Conservation (phyloP, 2,797 vertebrate species). For the Graptemys geographica region DNA sequence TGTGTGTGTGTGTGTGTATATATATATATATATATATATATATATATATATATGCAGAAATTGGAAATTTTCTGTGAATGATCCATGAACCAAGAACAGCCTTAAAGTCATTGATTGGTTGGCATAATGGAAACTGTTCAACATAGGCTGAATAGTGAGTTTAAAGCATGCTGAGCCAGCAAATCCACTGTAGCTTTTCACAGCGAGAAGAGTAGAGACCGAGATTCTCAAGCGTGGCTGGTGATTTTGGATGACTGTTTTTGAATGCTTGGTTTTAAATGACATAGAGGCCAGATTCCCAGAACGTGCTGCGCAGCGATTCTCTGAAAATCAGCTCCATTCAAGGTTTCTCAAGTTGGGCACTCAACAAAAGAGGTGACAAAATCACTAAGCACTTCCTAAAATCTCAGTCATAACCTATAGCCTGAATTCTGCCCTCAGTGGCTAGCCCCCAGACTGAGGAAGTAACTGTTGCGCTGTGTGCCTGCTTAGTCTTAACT, state of each 20-base stretch:
- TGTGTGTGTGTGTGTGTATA: too few relatives aligned
- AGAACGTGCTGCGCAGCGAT: not conserved
- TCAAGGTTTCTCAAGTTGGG: not conserved
- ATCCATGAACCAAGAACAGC: not conserved
- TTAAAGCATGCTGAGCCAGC: not conserved
- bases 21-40: too few relatives aligned
- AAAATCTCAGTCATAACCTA: not conserved
- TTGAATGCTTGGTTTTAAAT: not conserved
- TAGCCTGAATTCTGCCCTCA: not conserved
- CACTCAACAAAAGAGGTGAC: not conserved
- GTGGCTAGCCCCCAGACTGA: not conserved
- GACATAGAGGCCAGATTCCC: not conserved
- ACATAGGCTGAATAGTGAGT: not conserved
- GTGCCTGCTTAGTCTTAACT: fast-evolving
- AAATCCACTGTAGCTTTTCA: not conserved
- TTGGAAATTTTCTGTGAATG: not conserved
- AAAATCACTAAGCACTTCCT: not conserved
- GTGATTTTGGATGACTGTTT: fast-evolving
- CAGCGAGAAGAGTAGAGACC: fast-evolving
- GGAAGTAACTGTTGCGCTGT: not conserved
- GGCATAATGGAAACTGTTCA: fast-evolving
- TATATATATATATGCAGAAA: not conserved
- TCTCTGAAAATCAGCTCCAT: not conserved
- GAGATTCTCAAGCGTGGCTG: fast-evolving
- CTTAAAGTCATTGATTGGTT: not conserved